These are phyloP conservation scores for Zalophus californianus DNA, from an alignment of 2,797 vertebrate species.

Conservation along the genomic window DNA sequence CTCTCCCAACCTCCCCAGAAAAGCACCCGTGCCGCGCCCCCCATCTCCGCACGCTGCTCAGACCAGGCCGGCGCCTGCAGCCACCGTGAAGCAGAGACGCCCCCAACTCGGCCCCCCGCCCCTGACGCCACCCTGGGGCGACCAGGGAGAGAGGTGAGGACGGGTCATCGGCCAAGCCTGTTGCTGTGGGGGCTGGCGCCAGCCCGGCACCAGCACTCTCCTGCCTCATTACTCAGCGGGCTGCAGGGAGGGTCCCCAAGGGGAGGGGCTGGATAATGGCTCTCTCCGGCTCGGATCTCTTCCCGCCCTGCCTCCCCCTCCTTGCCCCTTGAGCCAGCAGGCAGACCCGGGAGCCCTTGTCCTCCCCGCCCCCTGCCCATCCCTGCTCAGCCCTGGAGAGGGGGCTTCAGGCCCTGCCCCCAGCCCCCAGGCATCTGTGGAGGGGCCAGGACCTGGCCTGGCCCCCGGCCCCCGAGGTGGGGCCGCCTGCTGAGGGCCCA, in stretches of 20 bases:
- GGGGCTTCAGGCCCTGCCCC: not conserved
- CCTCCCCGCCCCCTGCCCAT: not conserved
- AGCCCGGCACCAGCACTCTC: not conserved
- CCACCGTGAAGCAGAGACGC: not conserved
- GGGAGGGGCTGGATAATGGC: not conserved
- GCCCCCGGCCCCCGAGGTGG: not conserved
- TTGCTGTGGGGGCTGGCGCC: not conserved
- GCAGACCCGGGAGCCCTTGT: not conserved
- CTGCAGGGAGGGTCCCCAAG: not conserved
- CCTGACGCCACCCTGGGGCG: slow-evolving; percentile 6
- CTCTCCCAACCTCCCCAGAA: not conserved
- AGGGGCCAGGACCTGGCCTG: not conserved
- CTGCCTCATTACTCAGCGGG: not conserved
- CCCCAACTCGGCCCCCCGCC: not conserved
- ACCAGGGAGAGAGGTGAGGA: not conserved
- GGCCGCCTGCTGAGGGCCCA: not conserved
- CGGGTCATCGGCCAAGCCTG: not conserved
- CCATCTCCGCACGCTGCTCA: not conserved
- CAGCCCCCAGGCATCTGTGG: no score
- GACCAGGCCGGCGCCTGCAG: not conserved
- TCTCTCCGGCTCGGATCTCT: not conserved
- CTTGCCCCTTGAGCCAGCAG: not conserved
- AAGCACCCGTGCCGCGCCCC: accelerated
- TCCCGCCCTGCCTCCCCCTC: not conserved
- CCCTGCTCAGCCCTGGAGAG: not conserved